Conservation (phyloP, 1,140 invertebrate genomes). For the Penaeus chinensis region DNA sequence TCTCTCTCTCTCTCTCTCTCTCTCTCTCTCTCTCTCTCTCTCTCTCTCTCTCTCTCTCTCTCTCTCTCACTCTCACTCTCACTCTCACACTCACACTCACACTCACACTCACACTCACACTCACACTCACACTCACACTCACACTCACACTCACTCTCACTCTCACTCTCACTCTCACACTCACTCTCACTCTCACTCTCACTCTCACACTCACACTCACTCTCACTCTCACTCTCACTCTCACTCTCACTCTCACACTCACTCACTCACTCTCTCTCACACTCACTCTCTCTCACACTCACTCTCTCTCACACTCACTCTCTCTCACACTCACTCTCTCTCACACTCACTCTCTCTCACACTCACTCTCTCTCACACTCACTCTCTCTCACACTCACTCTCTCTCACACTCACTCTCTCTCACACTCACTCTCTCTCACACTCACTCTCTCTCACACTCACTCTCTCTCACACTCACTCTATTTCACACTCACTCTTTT, state of each 20-base stretch:
- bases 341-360: too few relatives aligned
- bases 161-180: neutral
- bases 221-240: neutral
- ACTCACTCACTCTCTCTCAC: neutral
- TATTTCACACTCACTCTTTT: neutral
- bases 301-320: slow-evolving; percentile 4
- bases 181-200: neutral
- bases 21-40: too few relatives aligned
- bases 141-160: neutral
- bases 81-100: neutral
- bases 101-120: slow-evolving; percentile 21
- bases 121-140: neutral
- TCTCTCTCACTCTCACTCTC: too few relatives aligned
- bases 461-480: neutral
- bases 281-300: neutral
- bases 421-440: neutral
- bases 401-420: neutral
- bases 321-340: slow-evolving; percentile 16
- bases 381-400: neutral
- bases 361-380: neutral
- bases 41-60: too few relatives aligned
- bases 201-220: neutral
- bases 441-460: slow-evolving; percentile 10
- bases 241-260: neutral
- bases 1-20: too few relatives aligned